These are phyloP conservation scores for Pseudomyrmex pallidus DNA, from an alignment of 1,140 invertebrate genomes.

Conservation along the genomic window DNA sequence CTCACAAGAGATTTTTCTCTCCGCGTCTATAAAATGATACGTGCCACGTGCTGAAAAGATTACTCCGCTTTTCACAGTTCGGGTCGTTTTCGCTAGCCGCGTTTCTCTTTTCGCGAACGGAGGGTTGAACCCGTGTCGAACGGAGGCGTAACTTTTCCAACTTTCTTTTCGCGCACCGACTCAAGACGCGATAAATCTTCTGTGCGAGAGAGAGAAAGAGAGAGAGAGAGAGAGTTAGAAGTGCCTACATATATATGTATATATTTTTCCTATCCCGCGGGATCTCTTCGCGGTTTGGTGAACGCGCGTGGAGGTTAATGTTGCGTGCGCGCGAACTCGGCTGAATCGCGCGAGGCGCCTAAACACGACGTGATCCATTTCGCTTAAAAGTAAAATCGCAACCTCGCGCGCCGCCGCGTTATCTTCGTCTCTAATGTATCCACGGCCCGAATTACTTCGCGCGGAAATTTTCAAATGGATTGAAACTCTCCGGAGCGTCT, in stretches of 20 bases:
- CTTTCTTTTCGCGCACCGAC: constrained; percentile 22
- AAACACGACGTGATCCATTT: constrained; percentile 40
- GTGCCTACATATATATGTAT: constrained; percentile 30
- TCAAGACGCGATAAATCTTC: constrained; percentile 46
- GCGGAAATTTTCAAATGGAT: constrained; percentile 42
- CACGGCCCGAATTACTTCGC: constrained; percentile 11
- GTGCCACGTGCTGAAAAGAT: constrained; percentile 54
- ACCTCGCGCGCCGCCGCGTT: not conserved
- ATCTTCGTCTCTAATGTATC: constrained; percentile 25
- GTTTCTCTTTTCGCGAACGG: constrained; percentile 13
- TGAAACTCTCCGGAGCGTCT: constrained; percentile 6
- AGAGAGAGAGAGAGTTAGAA: not conserved
- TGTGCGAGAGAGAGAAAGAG: not conserved
- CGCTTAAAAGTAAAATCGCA: constrained; percentile 17
- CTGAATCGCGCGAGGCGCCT: not conserved
- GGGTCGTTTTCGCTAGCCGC: not conserved
- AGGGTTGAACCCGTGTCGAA: constrained; percentile 1
- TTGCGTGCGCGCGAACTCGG: constrained; percentile 30
- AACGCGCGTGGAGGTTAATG: constrained; percentile 30
- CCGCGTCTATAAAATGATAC: constrained; percentile 39
- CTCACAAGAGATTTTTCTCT: not conserved
- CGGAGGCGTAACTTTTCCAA: constrained; percentile 26
- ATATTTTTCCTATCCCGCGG: constrained; percentile 12
- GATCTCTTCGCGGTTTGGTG: not conserved
- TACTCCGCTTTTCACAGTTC: not conserved